Conservation (phyloP, 2,113 vertebrate species). For the Rallus limicola region DNA sequence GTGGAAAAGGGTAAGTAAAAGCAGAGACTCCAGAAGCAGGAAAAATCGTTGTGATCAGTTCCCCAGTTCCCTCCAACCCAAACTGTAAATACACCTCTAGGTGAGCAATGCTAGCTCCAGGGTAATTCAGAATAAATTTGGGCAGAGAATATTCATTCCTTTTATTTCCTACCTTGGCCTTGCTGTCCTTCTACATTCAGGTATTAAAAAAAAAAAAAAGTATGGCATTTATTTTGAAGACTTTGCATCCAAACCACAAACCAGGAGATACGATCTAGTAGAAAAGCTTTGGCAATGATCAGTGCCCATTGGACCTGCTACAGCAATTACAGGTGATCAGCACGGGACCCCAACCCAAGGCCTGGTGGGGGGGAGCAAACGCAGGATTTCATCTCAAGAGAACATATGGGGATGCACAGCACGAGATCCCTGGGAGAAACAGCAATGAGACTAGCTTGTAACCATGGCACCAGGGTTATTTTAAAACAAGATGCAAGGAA, state of each 20-base stretch:
- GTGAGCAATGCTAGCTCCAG: background rate
- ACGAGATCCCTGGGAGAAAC: background rate
- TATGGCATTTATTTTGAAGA: background rate
- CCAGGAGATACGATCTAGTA: accelerated
- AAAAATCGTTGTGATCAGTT: background rate
- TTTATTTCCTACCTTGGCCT: background rate
- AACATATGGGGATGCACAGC: constrained; percentile 30
- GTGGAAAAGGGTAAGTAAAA: background rate
- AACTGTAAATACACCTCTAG: background rate
- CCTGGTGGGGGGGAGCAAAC: background rate
- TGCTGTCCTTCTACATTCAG: background rate
- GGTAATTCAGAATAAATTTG: background rate
- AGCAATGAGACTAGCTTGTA: constrained; percentile 3
- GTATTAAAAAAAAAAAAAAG: background rate
- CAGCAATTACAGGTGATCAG: background rate
- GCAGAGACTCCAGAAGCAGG: background rate
- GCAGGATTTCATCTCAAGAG: background rate
- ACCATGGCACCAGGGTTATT: constrained; percentile 50
- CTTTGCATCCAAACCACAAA: background rate
- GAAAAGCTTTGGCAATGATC: background rate
- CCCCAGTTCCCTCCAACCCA: background rate
- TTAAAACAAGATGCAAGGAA: constrained; percentile 32
- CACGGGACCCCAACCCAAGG: background rate
- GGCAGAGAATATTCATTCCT: background rate
- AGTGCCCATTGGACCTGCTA: background rate